phyloP scores from a whole-genome alignment of 2,113 vertebrate species.

The Micromys minutus region DNA sequence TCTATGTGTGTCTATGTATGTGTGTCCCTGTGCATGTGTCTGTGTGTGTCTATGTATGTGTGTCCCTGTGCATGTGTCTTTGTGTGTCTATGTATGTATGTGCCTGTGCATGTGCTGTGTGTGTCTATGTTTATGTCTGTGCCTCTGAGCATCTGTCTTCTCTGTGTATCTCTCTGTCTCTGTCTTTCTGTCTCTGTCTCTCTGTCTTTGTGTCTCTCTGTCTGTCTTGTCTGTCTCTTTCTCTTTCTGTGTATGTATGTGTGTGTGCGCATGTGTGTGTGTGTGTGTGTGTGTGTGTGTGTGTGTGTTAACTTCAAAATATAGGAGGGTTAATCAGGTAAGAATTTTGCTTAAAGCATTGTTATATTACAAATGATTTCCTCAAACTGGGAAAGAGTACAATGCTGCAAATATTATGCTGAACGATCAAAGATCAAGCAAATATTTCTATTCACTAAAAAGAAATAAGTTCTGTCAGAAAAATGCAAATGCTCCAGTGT shows the following conservation, averaged over 20 bases:
- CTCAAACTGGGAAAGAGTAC: not conserved
- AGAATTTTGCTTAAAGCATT: not conserved
- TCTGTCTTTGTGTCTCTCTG: too few relatives aligned
- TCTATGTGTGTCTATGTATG: too few relatives aligned
- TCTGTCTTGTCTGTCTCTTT: too few relatives aligned
- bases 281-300: not conserved
- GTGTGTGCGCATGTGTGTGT: not conserved
- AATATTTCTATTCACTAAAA: not conserved
- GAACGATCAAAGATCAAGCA: not conserved
- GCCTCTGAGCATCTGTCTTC: too few relatives aligned
- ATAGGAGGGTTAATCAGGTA: not conserved
- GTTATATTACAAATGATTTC: slow-evolving; percentile 27
- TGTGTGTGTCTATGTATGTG: not conserved
- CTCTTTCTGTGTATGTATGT: not conserved
- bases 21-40: not conserved
- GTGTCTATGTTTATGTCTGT: too few relatives aligned
- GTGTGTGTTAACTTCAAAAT: not conserved
- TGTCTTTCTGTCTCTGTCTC: too few relatives aligned
- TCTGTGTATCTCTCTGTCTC: too few relatives aligned
- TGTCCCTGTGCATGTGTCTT: too few relatives aligned
- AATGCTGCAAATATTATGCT: not conserved
- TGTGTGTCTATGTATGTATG: not conserved
- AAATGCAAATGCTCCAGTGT: not conserved
- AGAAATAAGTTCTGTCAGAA: not conserved
- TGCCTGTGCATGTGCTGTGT: not conserved